These are phyloP conservation scores for Drosophila koepferae DNA, from an alignment of 2,888 invertebrate species.

Conservation along the genomic window DNA sequence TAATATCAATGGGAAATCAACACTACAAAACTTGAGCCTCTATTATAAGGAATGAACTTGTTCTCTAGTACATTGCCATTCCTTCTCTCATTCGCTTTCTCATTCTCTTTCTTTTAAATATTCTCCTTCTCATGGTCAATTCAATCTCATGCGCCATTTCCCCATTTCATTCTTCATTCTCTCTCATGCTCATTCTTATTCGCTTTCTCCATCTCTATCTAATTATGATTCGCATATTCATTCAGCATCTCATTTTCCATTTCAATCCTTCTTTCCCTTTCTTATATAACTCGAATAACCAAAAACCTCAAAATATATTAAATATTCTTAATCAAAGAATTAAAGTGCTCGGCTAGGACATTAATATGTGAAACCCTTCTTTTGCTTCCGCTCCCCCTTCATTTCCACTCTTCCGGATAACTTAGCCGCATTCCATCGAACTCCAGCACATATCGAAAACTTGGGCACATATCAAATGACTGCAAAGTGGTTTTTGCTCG, in stretches of 20 bases:
- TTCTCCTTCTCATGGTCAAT: background rate
- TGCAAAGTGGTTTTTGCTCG: slow-evolving; percentile 38
- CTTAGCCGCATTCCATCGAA: background rate
- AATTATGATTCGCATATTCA: background rate
- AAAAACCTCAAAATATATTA: background rate
- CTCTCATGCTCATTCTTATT: background rate
- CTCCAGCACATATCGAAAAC: slow-evolving; percentile 16
- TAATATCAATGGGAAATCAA: no score
- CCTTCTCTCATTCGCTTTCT: background rate
- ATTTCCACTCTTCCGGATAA: background rate
- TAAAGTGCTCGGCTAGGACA: background rate
- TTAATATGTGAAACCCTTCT: background rate
- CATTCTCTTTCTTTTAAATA: background rate
- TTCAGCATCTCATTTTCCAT: background rate
- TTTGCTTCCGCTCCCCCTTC: background rate
- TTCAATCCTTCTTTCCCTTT: background rate
- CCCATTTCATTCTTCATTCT: background rate
- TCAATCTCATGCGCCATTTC: background rate
- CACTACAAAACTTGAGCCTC: no score
- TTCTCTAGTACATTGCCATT: no score
- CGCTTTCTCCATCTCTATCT: background rate
- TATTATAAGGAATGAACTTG: no score
- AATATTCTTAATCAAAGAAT: background rate
- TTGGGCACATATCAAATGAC: slow-evolving; percentile 14
- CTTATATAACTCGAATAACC: background rate